These are phyloP conservation scores for Nephila pilipes DNA, from an alignment of 1,140 invertebrate species.

Conservation along the genomic window DNA sequence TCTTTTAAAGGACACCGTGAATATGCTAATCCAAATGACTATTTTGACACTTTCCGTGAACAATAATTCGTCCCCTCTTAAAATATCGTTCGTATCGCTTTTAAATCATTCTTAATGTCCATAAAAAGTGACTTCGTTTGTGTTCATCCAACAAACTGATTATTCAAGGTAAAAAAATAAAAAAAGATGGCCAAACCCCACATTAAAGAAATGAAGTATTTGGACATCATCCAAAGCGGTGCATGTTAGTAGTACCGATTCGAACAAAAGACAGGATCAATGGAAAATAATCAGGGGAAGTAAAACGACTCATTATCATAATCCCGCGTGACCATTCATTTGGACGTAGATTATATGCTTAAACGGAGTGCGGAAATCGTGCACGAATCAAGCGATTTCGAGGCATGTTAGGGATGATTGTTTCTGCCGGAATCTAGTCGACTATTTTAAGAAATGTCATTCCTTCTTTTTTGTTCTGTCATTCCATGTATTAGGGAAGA, in stretches of 20 bases:
- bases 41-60: background rate
- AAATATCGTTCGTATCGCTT: background rate
- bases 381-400: background rate
- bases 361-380: conserved; percentile 25
- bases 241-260: conserved; percentile 19
- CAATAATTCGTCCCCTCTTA: background rate
- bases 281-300: conserved; percentile 68
- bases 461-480: background rate
- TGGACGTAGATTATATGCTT: conserved; percentile 24
- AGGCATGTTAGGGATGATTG: background rate
- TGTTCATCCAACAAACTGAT: background rate
- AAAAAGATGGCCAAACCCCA: background rate
- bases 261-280: conserved; percentile 23
- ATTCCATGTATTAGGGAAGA: background rate
- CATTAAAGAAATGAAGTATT: conserved; percentile 67
- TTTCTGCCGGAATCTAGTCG: background rate
- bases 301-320: conserved; percentile 67
- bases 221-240: conserved; percentile 51
- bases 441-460: background rate
- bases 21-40: no score
- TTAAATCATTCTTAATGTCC: background rate
- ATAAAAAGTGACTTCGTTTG: background rate
- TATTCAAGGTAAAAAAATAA: background rate
- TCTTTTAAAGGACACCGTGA: no score
- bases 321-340: conserved; percentile 59